phyloP scores from a whole-genome alignment of 2,888 invertebrate genomes.

The Ichneumoninae sp. region DNA sequence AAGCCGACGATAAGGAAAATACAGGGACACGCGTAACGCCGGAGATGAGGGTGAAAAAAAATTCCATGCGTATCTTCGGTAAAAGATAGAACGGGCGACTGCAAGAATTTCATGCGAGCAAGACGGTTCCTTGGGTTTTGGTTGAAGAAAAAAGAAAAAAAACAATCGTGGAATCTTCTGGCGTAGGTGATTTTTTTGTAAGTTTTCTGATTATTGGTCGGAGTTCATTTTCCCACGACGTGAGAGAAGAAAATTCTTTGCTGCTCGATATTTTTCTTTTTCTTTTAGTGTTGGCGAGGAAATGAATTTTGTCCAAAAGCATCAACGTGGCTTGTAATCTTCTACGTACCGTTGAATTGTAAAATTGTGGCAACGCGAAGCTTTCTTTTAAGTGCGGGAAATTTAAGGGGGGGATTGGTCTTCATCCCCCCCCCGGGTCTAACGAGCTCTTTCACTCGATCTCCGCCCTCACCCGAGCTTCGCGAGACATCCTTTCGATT shows the following conservation, averaged over 20 bases:
- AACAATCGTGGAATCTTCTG: no score
- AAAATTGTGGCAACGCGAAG: background rate
- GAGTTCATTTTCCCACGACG: background rate
- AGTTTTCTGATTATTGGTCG: background rate
- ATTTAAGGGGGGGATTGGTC: background rate
- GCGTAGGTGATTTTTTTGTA: no score
- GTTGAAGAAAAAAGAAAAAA: no score
- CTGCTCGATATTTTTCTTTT: background rate
- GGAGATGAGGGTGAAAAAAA: background rate
- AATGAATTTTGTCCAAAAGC: background rate
- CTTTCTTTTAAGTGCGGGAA: background rate
- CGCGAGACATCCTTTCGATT: constrained; percentile 27
- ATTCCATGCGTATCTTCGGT: background rate
- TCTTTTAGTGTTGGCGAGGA: background rate
- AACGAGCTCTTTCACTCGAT: constrained; percentile 20
- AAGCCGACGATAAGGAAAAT: background rate
- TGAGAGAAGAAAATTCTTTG: background rate
- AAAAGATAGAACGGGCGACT: no score
- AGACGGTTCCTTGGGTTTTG: no score
- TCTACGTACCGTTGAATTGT: background rate
- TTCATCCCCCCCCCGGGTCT: background rate
- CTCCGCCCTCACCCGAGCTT: background rate
- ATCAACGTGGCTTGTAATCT: background rate
- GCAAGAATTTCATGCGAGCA: no score
- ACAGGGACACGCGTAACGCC: no score